Base-by-base conservation (phyloP, 2,888 invertebrate species). In the Punctoribates punctum region DNA sequence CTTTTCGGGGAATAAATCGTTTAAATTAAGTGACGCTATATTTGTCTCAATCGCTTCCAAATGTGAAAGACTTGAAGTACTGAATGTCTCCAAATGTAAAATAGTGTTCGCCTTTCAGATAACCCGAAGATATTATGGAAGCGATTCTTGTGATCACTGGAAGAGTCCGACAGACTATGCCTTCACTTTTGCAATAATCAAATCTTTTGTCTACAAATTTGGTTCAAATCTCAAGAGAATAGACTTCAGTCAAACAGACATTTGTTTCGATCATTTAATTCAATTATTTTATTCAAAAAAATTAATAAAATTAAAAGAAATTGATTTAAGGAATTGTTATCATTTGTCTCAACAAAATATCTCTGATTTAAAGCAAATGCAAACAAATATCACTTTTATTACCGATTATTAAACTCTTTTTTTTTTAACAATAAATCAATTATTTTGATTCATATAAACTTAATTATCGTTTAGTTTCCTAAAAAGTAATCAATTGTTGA, bases 11-110 rank as follows among this genome's bases (percentile, higher is more conserved):
- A 25, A 48, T 25, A 51, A 57, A 25, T 51, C 54, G 11, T 73
- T 73, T 25, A 57, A 57, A 34, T 57, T 73, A 57, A 51, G 73
- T 25, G 73, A 73, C n/a, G 25, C 73, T 51, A 27, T 73, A 29
- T 73, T 73, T 54, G 73, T 73, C 3, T 27, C 20, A 11, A 57
- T 73, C 46, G 73, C 38, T 13, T 23, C 25, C 15, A 15, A 73
- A 51, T 73, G 73, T 42, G 23, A 34, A 34, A 20, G 20, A 23
- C 54, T 73, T n/a, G 11, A 29, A 34, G 48, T 20, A 27, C 15
- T 73, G 13, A 48, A 73, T 57, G 38, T 73, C n/a, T 29, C 54
- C 48, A 20, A 57, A 13, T 54, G 54, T 48, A 73, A 51, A 15
- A 48, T 73, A 2, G 17, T 73, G n/a, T 73, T 46, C 25, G 29